Conservation (phyloP, 1,140 invertebrate genomes). For the Drosophila nikananu region DNA sequence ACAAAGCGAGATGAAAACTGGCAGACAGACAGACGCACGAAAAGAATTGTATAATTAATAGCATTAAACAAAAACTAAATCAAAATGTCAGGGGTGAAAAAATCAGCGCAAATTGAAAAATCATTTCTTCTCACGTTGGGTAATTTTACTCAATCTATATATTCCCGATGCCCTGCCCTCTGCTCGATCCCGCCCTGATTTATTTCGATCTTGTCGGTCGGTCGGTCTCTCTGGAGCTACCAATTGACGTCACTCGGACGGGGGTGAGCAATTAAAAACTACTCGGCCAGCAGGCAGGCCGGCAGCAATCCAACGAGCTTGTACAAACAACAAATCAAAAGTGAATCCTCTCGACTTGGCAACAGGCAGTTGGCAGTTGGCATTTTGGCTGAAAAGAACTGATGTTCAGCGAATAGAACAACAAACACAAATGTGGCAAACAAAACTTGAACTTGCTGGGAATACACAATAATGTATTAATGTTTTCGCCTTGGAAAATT, state of each 20-base stretch:
- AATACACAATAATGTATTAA: conserved; percentile 15
- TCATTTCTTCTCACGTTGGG: conserved; percentile 59
- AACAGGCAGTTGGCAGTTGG: conserved; percentile 37
- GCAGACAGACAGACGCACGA: conserved; percentile 6
- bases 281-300: conserved; percentile 61
- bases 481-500: conserved; percentile 3
- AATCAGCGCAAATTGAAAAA: conserved; percentile 63
- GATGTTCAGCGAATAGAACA: conserved; percentile 25
- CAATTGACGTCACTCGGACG: conserved; percentile 68
- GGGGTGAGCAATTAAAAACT: conserved; percentile 73
- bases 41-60: conserved; percentile 72
- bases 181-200: conserved; percentile 8
- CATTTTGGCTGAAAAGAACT: conserved; percentile 9
- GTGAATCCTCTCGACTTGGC: conserved; percentile 37
- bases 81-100: conserved; percentile 52
- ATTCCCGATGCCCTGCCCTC: conserved; percentile 9
- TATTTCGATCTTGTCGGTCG: conserved; percentile 19
- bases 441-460: conserved; percentile 10
- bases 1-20: conserved; percentile 18
- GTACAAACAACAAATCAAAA: conserved; percentile 63
- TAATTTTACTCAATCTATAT: conserved; percentile 43
- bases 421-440: conserved; percentile 41
- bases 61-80: conserved; percentile 82
- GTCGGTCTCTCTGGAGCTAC: conserved; percentile 21
- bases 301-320: conserved; percentile 44